These are phyloP conservation scores for Papilio aristodemus DNA, from an alignment of 1,140 invertebrate genomes.

Conservation along the genomic window DNA sequence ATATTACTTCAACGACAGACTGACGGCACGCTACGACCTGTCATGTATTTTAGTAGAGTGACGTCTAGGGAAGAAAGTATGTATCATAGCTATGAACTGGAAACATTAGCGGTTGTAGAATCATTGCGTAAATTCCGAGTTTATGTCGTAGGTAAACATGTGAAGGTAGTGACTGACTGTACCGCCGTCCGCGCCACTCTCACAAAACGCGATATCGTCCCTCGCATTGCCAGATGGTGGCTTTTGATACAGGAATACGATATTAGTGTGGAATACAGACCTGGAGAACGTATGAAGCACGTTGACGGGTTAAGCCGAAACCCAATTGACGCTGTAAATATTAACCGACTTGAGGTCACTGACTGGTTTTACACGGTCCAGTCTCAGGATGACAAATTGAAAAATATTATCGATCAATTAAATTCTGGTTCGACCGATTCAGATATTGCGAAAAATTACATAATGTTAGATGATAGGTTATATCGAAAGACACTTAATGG, in stretches of 20 bases:
- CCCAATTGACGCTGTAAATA: slow-evolving; percentile 37
- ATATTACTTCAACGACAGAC: slow-evolving; percentile 40
- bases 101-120: slow-evolving; percentile 75
- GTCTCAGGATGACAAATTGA: slow-evolving; percentile 44
- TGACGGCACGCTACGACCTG: slow-evolving; percentile 4
- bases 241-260: slow-evolving; percentile 54
- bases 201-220: slow-evolving; percentile 47
- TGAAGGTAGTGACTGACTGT: slow-evolving; percentile 74
- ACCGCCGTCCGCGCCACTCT: slow-evolving; percentile 46
- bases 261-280: slow-evolving; percentile 53
- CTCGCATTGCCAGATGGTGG: slow-evolving; percentile 62
- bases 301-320: neutral
- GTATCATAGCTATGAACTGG: slow-evolving; percentile 69
- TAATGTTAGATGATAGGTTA: too few species aligned
- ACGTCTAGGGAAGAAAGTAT: slow-evolving; percentile 59
- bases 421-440: too few species aligned
- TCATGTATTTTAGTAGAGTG: slow-evolving; percentile 43
- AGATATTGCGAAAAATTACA: too few species aligned
- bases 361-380: slow-evolving; percentile 48
- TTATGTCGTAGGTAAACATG: slow-evolving; percentile 69
- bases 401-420: too few species aligned
- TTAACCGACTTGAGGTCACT: slow-evolving; percentile 39
- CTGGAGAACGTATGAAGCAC: slow-evolving; percentile 38
- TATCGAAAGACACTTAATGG: too few species aligned
- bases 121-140: slow-evolving; percentile 70